Conservation (phyloP, 2,113 vertebrate genomes). For the Mixornis gularis region DNA sequence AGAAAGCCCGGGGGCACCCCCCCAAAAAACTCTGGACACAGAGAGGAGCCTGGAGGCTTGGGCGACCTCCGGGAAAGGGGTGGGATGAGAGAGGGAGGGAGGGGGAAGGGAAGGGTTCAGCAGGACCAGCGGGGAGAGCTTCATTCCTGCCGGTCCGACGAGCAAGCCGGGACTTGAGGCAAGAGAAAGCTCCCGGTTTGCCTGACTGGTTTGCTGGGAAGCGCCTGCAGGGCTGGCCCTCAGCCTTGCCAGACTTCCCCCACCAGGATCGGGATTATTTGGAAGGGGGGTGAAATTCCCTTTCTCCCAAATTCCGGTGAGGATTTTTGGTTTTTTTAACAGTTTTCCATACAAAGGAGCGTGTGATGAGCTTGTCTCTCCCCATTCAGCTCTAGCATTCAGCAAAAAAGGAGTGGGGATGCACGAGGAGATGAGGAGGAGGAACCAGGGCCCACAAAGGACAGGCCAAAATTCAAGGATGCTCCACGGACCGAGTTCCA, state of each 20-base stretch:
- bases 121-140: neutral
- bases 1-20: neutral
- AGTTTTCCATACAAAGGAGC: neutral
- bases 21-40: neutral
- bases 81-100: neutral
- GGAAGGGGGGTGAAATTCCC: neutral
- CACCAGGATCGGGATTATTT: rapidly evolving
- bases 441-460: neutral
- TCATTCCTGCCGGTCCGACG: neutral
- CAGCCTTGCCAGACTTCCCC: neutral
- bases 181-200: neutral
- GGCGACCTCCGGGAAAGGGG: rapidly evolving
- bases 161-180: conserved; percentile 23
- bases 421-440: rapidly evolving
- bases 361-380: neutral
- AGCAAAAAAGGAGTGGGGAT: neutral
- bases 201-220: conserved; percentile 33
- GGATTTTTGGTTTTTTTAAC: neutral
- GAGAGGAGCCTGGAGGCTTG: neutral
- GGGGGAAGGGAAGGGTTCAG: neutral
- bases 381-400: neutral
- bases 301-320: neutral
- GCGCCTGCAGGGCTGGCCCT: neutral
- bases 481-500: neutral
- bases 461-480: neutral